phyloP scores from a whole-genome alignment of 2,113 vertebrate genomes.

The Rynchops niger region DNA sequence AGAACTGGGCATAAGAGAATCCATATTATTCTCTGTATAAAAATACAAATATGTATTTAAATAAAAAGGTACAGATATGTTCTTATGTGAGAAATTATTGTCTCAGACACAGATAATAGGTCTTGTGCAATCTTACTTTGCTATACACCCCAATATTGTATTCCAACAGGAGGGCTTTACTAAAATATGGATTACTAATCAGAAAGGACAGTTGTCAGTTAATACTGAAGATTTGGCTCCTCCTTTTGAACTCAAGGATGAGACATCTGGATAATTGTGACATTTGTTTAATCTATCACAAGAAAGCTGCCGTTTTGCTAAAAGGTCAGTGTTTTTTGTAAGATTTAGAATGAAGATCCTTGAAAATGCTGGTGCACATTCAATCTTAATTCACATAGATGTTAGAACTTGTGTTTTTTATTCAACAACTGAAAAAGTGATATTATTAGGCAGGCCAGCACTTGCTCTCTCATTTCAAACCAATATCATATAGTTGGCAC shows the following conservation, averaged over 20 bases:
- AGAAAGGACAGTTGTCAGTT: neutral
- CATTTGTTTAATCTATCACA: neutral
- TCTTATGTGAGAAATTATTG: neutral
- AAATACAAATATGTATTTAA: neutral
- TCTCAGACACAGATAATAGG: neutral
- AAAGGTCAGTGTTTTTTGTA: neutral
- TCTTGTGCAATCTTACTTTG: neutral
- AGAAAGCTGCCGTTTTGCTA: neutral
- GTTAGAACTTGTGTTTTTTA: neutral
- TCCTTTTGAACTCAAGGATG: neutral
- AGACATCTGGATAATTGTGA: neutral
- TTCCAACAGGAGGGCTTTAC: neutral
- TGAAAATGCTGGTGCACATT: neutral
- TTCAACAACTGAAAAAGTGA: neutral
- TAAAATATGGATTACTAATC: constrained; percentile 1
- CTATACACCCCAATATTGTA: neutral
- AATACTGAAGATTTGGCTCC: neutral
- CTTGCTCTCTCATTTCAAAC: neutral
- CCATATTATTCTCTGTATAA: neutral
- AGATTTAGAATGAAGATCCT: neutral
- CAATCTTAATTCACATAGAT: neutral
- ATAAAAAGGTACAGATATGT: neutral
- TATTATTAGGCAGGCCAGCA: neutral
- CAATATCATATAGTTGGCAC: neutral
- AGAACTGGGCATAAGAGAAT: neutral